Conservation (phyloP, 2,113 vertebrate species). For the Propithecus coquereli region DNA sequence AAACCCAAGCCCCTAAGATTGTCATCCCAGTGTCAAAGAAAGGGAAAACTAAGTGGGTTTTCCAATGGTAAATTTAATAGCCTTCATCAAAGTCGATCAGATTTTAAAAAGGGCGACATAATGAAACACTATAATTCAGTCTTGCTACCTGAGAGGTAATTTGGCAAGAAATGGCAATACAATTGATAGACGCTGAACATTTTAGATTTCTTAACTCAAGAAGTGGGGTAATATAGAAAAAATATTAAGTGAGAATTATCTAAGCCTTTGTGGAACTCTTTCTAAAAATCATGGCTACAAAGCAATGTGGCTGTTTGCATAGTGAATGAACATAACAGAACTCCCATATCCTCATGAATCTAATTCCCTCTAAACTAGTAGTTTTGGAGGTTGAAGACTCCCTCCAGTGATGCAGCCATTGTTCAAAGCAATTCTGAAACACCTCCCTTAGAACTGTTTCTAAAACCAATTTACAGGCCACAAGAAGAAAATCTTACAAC, state of each 20-base stretch:
- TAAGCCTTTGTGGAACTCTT: background rate
- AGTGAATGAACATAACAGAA: background rate
- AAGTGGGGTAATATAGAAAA: background rate
- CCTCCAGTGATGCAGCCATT: background rate
- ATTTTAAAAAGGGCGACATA: background rate
- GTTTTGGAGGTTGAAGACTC: background rate
- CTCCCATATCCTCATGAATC: background rate
- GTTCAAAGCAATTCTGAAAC: background rate
- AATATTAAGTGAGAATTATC: background rate
- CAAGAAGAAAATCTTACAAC: background rate
- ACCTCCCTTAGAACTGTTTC: background rate
- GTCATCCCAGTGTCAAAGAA: background rate
- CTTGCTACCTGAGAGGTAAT: constrained; percentile 2
- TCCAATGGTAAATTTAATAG: background rate
- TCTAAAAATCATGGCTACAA: background rate
- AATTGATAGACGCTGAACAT: background rate
- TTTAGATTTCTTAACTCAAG: background rate
- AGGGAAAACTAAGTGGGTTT: background rate
- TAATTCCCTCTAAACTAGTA: background rate
- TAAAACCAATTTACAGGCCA: background rate
- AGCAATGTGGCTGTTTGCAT: background rate
- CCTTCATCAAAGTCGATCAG: background rate
- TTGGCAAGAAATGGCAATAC: background rate
- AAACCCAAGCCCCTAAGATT: background rate
- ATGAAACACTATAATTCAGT: constrained; percentile 13